Percentiles rank a stretch among this genome's conserved stretches.
Evolutionary conservation across 2,888 invertebrate species (phyloP).

Genomic region (Lasius platythorax): DNA sequence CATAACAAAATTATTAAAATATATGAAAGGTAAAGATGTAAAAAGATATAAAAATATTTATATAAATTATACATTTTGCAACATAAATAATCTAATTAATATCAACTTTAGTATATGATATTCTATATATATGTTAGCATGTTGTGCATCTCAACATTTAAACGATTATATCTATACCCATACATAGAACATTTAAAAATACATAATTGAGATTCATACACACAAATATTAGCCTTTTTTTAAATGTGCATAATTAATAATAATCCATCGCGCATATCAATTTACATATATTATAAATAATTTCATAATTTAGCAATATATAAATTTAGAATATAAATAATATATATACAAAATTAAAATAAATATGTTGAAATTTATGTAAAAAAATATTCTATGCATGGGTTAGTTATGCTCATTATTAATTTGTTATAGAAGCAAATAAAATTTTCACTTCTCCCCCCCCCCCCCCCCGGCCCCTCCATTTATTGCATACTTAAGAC

Average conservation of each 20-base stretch:
- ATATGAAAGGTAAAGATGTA: slow-evolving; percentile 5
- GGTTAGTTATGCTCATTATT: background rate
- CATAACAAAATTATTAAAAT: slow-evolving; percentile 19
- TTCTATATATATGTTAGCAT: background rate
- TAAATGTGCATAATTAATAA: slow-evolving; percentile 26
- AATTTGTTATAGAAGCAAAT: slow-evolving; percentile 21
- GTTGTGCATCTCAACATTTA: background rate
- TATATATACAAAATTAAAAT: background rate
- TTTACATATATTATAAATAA: background rate
- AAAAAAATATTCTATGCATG: slow-evolving; percentile 26
- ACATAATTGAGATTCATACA: slow-evolving; percentile 23
- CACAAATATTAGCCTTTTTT: background rate
- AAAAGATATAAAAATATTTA: slow-evolving; percentile 24
- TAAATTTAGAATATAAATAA: slow-evolving; percentile 6
- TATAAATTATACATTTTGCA: slow-evolving; percentile 8
- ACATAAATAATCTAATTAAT: slow-evolving; percentile 18
- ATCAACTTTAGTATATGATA: slow-evolving; percentile 11
- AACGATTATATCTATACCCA: slow-evolving; percentile 42
- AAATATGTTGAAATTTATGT: background rate
- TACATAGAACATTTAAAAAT: slow-evolving; percentile 51
- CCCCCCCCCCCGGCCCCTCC: background rate
- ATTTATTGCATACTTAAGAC: background rate
- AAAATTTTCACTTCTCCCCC: background rate
- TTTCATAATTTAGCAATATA: background rate
- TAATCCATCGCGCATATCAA: slow-evolving; percentile 3